Base-by-base conservation (phyloP, 2,888 invertebrate genomes). In the Dynastes tityus region DNA sequence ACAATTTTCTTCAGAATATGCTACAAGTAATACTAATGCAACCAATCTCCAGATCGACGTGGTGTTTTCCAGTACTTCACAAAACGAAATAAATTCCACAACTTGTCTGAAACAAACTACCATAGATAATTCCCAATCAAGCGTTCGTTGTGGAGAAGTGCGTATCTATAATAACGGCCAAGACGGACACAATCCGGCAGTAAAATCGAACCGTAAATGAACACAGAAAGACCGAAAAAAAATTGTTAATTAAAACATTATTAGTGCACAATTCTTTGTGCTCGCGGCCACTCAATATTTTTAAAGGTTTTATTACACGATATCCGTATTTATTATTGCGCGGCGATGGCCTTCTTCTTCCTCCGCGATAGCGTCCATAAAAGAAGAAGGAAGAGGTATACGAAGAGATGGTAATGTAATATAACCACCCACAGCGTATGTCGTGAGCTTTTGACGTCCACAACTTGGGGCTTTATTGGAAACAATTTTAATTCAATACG, bases 381-480 rank as follows among this genome's bases (percentile, higher is more conserved):
- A 67, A 37, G 76, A 76, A 37, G 76, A 76, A 76, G 45, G 68
- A 76, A 40, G 68, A 65, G 65, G 65, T 65, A 37, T 37, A 73
- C 53, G 71, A 55, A 81, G 80, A 79, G 78, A 80, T 80, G 80
- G 81, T 82, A 83, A 82, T 81, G 82, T 82, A 81, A 80, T 80
- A 77, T 80, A 81, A 81, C 83, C 83, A 82, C 83, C 83, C 83
- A 83, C 83, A 78, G 83, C 77, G 83, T 82, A 77, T 81, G 81
- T 83, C 82, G 82, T 83, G 81, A 81, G 81, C 68, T 74, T 74
- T 74, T 74, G 73, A 74, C 75, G 73, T 74, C 73, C 73, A 74
- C 73, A 74, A 74, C 73, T 74, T 74, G 61, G 58, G 79, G 77
- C 80, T 79, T 78, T 81, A 81, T 80, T 78, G 78, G 75, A 73